A percentile compares a stretch with the other conserved stretches of the same genome.
These are phyloP conservation scores for Clostera curtula DNA, from an alignment of 2,888 invertebrate species.

Conservation along the genomic window DNA sequence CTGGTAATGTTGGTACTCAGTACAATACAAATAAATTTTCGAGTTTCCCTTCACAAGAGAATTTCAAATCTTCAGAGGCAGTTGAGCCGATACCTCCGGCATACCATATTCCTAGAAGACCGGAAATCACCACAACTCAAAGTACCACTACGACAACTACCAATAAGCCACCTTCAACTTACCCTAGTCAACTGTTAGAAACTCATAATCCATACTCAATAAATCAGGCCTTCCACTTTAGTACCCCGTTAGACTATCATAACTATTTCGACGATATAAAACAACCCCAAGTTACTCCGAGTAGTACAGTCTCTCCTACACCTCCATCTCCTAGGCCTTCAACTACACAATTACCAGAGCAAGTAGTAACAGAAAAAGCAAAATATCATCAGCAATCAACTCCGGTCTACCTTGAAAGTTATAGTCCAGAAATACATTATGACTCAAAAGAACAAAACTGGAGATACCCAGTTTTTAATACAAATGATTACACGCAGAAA, in stretches of 20 bases:
- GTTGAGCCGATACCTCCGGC: constrained; percentile 29
- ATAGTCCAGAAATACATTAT: constrained; percentile 59
- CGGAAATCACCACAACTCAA: constrained; percentile 28
- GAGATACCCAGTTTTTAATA: constrained; percentile 42
- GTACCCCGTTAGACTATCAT: constrained; percentile 63
- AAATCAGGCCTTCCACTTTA: constrained; percentile 67
- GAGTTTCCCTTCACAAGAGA: constrained; percentile 32
- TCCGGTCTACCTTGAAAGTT: constrained; percentile 49
- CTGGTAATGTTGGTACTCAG: constrained; percentile 33
- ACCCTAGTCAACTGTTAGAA: constrained; percentile 55
- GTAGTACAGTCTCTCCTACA: constrained; percentile 23
- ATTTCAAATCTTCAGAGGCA: constrained; percentile 28
- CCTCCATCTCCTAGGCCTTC: constrained; percentile 18
- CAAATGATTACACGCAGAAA: constrained; percentile 40
- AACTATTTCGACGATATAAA: constrained; percentile 56
- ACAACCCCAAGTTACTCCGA: constrained; percentile 40
- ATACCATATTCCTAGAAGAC: constrained; percentile 36
- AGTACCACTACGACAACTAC: constrained; percentile 43
- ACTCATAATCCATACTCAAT: constrained; percentile 69
- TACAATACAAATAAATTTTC: constrained; percentile 38
- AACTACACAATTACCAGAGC: constrained; percentile 27
- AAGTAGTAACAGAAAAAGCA: constrained; percentile 39
- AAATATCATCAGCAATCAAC: constrained; percentile 40
- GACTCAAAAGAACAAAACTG: constrained; percentile 44
- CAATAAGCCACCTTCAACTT: constrained; percentile 47